A percentile compares a stretch with the other conserved stretches of the same genome.
Evolutionary conservation across 92 coral and sea anemone genomes (phyloP).

Genomic region (Palythoa grandis): DNA sequence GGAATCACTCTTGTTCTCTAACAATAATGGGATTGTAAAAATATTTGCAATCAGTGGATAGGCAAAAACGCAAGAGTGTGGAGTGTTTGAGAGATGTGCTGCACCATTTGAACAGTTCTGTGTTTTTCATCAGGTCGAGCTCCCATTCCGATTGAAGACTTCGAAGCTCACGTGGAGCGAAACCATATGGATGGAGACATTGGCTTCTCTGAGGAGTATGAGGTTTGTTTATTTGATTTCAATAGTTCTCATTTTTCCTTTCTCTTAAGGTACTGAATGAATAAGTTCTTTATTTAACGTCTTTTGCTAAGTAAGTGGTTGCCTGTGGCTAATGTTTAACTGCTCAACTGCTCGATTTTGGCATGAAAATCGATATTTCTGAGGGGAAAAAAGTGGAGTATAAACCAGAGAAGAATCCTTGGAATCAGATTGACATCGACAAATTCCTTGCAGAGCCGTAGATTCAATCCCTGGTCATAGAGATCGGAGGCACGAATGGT

Average conservation of each 20-base stretch:
- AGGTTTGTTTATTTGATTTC: slow-evolving; percentile 56
- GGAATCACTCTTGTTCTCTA: not conserved
- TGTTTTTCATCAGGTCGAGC: slow-evolving; percentile 60
- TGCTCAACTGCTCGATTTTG: too few relatives aligned
- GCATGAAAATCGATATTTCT: too few relatives aligned
- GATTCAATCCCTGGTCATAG: too few relatives aligned
- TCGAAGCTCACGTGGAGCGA: slow-evolving; percentile 76
- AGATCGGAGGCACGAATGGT: too few relatives aligned
- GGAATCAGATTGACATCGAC: too few relatives aligned
- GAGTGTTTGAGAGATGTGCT: not conserved
- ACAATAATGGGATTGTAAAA: not conserved
- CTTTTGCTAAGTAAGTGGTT: too few relatives aligned
- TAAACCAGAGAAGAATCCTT: too few relatives aligned
- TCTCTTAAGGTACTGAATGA: not conserved
- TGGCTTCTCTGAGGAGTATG: slow-evolving; percentile 95
- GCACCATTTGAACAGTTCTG: not conserved
- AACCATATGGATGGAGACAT: slow-evolving; percentile 96
- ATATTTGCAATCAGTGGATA: not conserved
- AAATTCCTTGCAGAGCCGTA: too few relatives aligned
- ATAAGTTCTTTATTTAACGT: too few relatives aligned
- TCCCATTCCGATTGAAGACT: slow-evolving; percentile 87
- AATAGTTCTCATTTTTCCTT: not conserved
- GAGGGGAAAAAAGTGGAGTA: too few relatives aligned
- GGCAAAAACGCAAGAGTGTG: not conserved
- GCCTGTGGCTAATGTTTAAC: too few relatives aligned